Evolutionary conservation across 2,888 invertebrate genomes (phyloP).

Genomic region (Trachelus iudaicus): DNA sequence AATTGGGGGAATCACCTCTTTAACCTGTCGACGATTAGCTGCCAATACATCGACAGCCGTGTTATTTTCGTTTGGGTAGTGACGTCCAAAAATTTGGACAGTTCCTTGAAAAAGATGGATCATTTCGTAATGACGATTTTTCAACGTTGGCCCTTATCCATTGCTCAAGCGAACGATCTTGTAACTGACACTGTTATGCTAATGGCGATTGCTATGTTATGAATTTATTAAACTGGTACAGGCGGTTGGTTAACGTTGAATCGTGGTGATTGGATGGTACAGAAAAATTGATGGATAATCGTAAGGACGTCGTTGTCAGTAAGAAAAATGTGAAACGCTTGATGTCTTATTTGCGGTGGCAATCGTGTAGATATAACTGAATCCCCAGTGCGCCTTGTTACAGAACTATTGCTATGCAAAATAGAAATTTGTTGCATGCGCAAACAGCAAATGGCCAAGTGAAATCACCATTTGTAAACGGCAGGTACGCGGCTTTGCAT

Average conservation of each 20-base stretch:
- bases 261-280: neutral
- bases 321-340: neutral
- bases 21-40: neutral
- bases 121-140: neutral
- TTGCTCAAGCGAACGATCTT: neutral
- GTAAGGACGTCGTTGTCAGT: neutral
- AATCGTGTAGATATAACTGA: neutral
- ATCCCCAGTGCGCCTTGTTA: neutral
- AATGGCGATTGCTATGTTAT: neutral
- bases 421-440: conserved; percentile 16
- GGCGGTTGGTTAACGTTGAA: neutral
- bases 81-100: neutral
- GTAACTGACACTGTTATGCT: neutral
- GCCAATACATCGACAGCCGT: neutral
- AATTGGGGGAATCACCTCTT: neutral
- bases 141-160: neutral
- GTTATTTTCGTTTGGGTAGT: neutral
- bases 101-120: neutral
- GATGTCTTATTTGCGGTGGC: neutral
- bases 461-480: conserved; percentile 49
- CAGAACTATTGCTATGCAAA: neutral
- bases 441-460: conserved; percentile 44
- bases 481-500: conserved; percentile 47
- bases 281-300: neutral
- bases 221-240: neutral